Percentiles rank a stretch among this genome's conserved stretches.
phyloP scores from a whole-genome alignment of 2,113 vertebrate species.

The Holacanthus passer region DNA sequence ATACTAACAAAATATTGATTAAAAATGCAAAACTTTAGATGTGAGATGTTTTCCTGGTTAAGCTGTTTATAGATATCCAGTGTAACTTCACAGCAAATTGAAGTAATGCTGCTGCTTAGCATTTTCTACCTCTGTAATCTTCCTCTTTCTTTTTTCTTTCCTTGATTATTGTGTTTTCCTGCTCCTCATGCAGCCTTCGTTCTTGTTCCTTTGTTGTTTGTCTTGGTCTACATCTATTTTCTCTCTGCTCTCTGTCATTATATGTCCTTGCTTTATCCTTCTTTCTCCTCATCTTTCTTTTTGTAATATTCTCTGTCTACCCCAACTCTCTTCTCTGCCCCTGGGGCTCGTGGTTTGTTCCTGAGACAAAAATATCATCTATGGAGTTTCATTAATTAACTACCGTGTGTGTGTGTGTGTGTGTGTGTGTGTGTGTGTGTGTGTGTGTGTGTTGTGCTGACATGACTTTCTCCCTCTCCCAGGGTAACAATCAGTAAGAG shows the following conservation, averaged over 20 bases:
- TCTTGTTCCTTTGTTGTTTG: conserved; percentile 25
- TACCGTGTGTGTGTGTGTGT: conserved; percentile 23
- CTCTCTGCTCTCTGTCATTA: conserved; percentile 27
- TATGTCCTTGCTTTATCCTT: conserved; percentile 23
- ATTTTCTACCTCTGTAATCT: conserved; percentile 25
- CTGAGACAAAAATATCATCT: conserved; percentile 76
- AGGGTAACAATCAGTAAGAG: conserved; percentile 66
- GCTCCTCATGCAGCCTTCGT: background rate
- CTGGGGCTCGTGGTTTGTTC: conserved; percentile 63
- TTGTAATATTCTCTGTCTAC: conserved; percentile 51
- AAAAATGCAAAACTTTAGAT: background rate
- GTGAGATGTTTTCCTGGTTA: background rate
- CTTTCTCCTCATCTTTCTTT: conserved; percentile 40
- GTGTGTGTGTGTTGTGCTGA: conserved; percentile 37
- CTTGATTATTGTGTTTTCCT: conserved; percentile 13
- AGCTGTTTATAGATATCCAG: conserved; percentile 2
- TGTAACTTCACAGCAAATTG: background rate
- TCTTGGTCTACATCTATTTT: conserved; percentile 40
- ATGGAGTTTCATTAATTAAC: conserved; percentile 71
- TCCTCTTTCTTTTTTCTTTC: background rate
- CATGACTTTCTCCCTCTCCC: conserved; percentile 30
- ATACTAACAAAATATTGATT: background rate
- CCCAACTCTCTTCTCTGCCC: conserved; percentile 51
- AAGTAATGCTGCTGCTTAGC: conserved; percentile 1
- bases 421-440: conserved; percentile 20